Evolutionary conservation across 2,888 invertebrate genomes (phyloP), one percentile per base, ranked within the genome.

Genomic region (Byasa hedistus): DNA sequence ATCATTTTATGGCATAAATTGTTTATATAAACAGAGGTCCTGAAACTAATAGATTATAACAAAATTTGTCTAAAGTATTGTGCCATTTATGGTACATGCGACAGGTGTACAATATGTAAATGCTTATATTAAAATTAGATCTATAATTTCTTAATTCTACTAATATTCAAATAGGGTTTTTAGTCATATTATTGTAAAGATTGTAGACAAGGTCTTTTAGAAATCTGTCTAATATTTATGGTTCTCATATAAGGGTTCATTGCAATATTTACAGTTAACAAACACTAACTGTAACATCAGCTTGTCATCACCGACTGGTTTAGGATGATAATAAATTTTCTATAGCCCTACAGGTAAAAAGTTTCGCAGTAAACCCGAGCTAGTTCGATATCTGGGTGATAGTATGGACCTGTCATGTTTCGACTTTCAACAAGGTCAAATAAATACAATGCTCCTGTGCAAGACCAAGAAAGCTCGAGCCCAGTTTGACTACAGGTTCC

Each of bases 371-470:
- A 96, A 96, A 88, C 95, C 95, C 71, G 95, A 96, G 89, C 92
- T 97, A 85, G 94, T 95, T 75, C 94, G 96, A 77, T 94, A 94
- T 87, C 93, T 96, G 74, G 96, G 96, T 82, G 95, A 95, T 86
- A 92, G 94, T 80, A 93, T 95, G 89, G 96, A 96, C 92, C 93
- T 96, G 77, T 94, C 95, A 76, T 94, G 95, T 82, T 96, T 96
- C 92, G 96, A 97, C 93, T 96, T 95, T 87, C 94, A 95, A 81
- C 94, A 95, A 79, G 96, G 96, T 79, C 95, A 95, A 91, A 93
- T 96, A 83, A 94, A 95, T 89, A 93, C 93, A 77, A 92, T 94
- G 85, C 91, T 94, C 80, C 92, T 94, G 82, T 93, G 95, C 86
- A 95, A 95, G 92, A 93, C 93, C 93, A 94, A 94, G 92, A 93